Evolutionary conservation across 2,888 invertebrate genomes (phyloP).

Genomic region (Chouioia cunea): DNA sequence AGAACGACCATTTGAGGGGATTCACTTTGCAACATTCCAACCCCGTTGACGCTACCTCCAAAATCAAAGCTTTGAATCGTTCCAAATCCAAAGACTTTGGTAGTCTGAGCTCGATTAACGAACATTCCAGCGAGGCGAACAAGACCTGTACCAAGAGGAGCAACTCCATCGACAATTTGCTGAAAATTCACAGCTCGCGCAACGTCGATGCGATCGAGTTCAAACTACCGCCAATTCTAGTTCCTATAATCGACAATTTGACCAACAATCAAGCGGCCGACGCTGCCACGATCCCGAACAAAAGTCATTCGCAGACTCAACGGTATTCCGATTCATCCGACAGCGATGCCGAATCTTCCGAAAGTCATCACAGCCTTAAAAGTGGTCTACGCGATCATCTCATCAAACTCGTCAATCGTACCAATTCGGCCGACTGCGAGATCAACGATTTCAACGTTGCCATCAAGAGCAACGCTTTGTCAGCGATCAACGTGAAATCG

Average conservation of each 20-base stretch:
- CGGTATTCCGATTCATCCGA: constrained; percentile 47
- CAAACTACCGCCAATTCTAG: constrained; percentile 78
- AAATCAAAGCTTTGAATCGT: constrained; percentile 56
- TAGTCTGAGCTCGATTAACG: constrained; percentile 62
- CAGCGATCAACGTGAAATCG: constrained; percentile 13
- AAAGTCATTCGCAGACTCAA: constrained; percentile 10
- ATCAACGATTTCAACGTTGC: constrained; percentile 24
- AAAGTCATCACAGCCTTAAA: constrained; percentile 60
- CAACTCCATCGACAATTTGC: constrained; percentile 56
- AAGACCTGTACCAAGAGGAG: constrained; percentile 48
- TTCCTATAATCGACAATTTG: constrained; percentile 77
- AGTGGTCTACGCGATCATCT: constrained; percentile 57
- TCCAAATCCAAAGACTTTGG: constrained; percentile 59
- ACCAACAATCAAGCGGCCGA: constrained; percentile 55
- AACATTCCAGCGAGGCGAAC: constrained; percentile 56
- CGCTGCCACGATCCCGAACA: constrained; percentile 39
- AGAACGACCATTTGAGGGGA: constrained; percentile 55
- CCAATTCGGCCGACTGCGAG: constrained; percentile 44
- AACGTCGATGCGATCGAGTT: constrained; percentile 61
- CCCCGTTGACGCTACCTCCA: constrained; percentile 55
- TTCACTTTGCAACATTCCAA: constrained; percentile 56
- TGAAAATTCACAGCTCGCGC: constrained; percentile 51
- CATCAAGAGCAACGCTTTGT: neutral
- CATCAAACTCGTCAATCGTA: constrained; percentile 48
- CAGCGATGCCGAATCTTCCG: constrained; percentile 61